Evolutionary conservation across 2,888 invertebrate genomes (phyloP).

Genomic region (Agriopis aurantiaria): DNA sequence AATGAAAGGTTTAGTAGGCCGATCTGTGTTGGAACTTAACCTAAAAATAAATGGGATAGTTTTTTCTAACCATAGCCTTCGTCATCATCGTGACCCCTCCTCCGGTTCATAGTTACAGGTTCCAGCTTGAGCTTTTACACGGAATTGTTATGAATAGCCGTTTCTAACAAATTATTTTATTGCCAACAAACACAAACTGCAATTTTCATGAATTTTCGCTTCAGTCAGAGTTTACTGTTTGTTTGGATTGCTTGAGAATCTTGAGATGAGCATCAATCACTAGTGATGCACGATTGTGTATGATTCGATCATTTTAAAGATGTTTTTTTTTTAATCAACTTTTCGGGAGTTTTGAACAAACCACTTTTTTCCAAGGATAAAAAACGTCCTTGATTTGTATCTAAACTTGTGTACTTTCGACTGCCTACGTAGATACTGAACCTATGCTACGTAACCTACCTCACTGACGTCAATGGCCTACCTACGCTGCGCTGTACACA

Average conservation of each 20-base stretch:
- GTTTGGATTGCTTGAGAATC: conserved; percentile 1
- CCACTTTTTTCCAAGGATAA: too few relatives aligned
- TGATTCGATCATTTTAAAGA: neutral
- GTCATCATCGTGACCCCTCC: conserved; percentile 93
- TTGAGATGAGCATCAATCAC: too few relatives aligned
- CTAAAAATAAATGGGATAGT: conserved; percentile 34
- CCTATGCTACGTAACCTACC: too few relatives aligned
- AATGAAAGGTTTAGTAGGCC: neutral
- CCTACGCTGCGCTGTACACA: too few relatives aligned
- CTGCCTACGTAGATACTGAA: too few relatives aligned
- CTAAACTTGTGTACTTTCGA: too few relatives aligned
- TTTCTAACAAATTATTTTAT: conserved; percentile 8
- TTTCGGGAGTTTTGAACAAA: too few relatives aligned
- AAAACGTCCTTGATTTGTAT: too few relatives aligned
- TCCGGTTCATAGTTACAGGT: conserved; percentile 88
- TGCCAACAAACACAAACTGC: conserved; percentile 53
- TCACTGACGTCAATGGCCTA: too few relatives aligned
- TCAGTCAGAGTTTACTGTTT: neutral
- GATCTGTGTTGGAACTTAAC: conserved; percentile 27
- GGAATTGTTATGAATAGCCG: neutral
- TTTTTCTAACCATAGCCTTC: conserved; percentile 90
- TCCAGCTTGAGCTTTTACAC: conserved; percentile 19
- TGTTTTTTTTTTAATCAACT: too few relatives aligned
- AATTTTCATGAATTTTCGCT: neutral
- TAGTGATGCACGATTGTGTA: too few relatives aligned